phyloP scores from a whole-genome alignment of 2,113 vertebrate genomes.

The Python bivittatus region DNA sequence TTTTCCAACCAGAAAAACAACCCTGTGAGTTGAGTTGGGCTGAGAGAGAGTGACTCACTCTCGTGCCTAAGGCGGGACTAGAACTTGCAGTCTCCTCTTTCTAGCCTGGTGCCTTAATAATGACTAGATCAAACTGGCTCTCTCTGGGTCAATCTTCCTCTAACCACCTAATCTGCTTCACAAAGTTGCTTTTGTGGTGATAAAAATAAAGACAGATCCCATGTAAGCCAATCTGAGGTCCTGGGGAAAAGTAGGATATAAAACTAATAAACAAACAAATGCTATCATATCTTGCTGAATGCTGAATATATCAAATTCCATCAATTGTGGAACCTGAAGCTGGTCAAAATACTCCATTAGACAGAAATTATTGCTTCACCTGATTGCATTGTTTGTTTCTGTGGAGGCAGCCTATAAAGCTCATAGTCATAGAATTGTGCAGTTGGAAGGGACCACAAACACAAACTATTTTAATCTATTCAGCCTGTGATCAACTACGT shows the following conservation, averaged over 20 bases:
- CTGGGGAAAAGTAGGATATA: background rate
- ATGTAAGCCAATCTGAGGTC: background rate
- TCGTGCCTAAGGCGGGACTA: no score
- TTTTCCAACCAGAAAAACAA: no score
- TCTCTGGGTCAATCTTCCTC: background rate
- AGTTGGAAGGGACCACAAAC: background rate
- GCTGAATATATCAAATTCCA: background rate
- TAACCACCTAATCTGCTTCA: background rate
- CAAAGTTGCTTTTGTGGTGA: background rate
- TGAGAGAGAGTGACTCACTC: no score
- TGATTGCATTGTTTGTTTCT: background rate
- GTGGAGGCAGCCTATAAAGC: background rate
- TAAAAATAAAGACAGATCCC: background rate
- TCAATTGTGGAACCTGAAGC: background rate
- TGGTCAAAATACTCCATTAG: background rate
- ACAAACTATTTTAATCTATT: background rate
- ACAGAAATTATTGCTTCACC: background rate
- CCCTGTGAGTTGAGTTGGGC: no score
- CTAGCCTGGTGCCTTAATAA: no score
- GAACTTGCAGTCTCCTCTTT: no score
- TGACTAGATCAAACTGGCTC: no score
- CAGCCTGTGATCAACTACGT: background rate
- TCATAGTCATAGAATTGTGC: background rate
- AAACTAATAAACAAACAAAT: background rate
- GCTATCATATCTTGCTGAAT: background rate